Conservation (phyloP, 2,113 vertebrate species). For the Peromyscus maniculatus region DNA sequence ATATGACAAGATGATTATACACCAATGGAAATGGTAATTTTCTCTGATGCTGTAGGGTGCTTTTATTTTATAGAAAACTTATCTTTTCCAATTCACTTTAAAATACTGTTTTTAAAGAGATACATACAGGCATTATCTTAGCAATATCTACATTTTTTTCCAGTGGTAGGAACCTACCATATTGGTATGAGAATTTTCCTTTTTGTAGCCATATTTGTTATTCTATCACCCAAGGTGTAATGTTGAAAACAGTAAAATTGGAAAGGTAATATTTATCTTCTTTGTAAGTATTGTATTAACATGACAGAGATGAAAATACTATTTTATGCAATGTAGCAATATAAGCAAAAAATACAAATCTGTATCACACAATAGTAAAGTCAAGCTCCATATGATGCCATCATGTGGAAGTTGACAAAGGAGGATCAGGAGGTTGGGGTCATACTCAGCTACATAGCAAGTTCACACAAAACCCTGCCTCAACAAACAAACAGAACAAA, state of each 20-base stretch:
- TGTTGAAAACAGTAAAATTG: neutral
- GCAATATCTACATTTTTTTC: constrained; percentile 14
- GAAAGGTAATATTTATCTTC: constrained; percentile 4
- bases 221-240: constrained; percentile 25
- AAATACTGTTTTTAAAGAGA: constrained; percentile 53
- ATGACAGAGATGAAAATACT: neutral
- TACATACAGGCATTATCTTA: constrained; percentile 14
- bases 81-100: neutral
- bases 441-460: neutral
- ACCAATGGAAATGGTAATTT: constrained; percentile 41
- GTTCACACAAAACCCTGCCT: neutral
- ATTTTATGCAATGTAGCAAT: constrained; percentile 25
- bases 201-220: neutral
- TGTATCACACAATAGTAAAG: neutral
- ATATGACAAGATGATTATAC: constrained; percentile 43
- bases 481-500: neutral
- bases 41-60: constrained; percentile 3
- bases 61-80: constrained; percentile 60
- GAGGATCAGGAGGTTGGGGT: neutral
- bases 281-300: neutral
- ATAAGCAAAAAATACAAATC: neutral
- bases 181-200: constrained; percentile 15
- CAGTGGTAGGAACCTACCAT: neutral
- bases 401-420: neutral
- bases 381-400: neutral